Percentiles rank a stretch among this genome's conserved stretches.
phyloP scores from a whole-genome alignment of 1,140 invertebrate genomes.

The Saccostrea echinata region DNA sequence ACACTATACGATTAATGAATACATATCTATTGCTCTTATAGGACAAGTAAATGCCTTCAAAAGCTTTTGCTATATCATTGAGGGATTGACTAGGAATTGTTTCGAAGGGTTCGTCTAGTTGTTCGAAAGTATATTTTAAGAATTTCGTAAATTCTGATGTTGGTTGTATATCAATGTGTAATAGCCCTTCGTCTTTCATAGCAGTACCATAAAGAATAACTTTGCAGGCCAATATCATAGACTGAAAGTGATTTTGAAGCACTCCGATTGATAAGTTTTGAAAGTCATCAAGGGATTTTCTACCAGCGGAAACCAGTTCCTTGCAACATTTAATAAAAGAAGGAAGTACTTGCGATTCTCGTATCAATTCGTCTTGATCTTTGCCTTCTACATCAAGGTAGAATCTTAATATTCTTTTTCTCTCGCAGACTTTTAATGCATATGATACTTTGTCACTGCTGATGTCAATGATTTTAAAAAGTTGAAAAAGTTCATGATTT shows the following conservation, averaged over 20 bases:
- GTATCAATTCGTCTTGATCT: neutral
- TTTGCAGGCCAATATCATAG: neutral
- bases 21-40: neutral
- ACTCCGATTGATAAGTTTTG: neutral
- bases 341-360: neutral
- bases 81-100: neutral
- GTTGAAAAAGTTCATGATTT: neutral
- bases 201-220: neutral
- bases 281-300: neutral
- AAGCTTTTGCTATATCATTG: neutral
- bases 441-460: neutral
- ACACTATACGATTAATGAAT: neutral
- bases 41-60: neutral
- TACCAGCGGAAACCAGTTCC: neutral
- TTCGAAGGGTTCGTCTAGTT: neutral
- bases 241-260: neutral
- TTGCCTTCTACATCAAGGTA: neutral
- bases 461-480: neutral
- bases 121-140: neutral
- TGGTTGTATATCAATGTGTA: neutral
- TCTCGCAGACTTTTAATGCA: neutral
- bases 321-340: neutral
- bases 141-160: neutral
- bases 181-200: neutral
- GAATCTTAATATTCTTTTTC: neutral